Evolutionary conservation across 1,140 invertebrate species (phyloP).

Genomic region (Neodiprion lecontei): DNA sequence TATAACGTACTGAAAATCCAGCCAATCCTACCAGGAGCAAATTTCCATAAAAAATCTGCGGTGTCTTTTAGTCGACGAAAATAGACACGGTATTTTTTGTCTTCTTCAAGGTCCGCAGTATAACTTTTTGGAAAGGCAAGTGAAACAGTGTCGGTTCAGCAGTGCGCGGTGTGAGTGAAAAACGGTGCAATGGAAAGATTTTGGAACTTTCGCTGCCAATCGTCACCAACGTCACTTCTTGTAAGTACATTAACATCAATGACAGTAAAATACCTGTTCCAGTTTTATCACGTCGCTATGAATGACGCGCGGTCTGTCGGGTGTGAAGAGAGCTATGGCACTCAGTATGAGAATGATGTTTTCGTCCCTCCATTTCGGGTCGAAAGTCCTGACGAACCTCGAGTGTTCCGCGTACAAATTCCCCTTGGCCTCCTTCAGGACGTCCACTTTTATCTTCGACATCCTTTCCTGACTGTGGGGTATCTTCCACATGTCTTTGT

Average conservation of each 20-base stretch:
- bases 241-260: conserved; percentile 8
- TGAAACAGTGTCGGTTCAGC: neutral
- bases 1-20: no score
- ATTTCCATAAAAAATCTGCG: no score
- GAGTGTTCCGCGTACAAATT: conserved; percentile 87
- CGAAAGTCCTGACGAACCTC: conserved; percentile 81
- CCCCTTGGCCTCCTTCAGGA: conserved; percentile 85
- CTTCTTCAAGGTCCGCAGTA: neutral
- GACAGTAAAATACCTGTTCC: conserved; percentile 73
- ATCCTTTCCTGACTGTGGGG: conserved; percentile 76
- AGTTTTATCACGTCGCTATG: conserved; percentile 85
- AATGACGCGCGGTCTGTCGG: conserved; percentile 79
- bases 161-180: conserved; percentile 15
- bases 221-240: neutral
- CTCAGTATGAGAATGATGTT: conserved; percentile 89
- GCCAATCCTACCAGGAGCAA: no score
- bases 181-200: conserved; percentile 15
- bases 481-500: conserved; percentile 85
- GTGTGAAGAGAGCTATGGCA: conserved; percentile 88
- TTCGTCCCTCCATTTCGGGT: conserved; percentile 83
- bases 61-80: no score
- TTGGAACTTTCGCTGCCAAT: neutral
- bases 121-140: neutral
- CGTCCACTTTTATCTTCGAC: conserved; percentile 79
- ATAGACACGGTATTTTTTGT: no score